Evolutionary conservation across 2,888 invertebrate genomes (phyloP), one percentile per base, ranked within the genome.

Genomic region (Tetropium fuscum): DNA sequence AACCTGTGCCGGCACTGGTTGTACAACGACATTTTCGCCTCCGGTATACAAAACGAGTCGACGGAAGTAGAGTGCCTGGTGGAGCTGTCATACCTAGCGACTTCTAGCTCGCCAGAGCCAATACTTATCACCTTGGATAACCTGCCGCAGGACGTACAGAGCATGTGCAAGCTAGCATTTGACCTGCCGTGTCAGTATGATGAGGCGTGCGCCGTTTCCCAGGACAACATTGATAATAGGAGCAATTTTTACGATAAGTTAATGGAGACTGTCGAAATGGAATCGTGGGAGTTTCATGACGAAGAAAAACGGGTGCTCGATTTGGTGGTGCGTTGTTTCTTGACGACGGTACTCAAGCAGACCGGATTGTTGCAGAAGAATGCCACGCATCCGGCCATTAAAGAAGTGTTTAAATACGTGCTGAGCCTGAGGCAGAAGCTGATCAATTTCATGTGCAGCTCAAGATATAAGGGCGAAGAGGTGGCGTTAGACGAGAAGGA

Each of bases 221-320:
- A 68, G 18, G 68, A 70, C 8, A 55, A 70, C 11, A 51, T 53
- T 3, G 64, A 70, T 11, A 58, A 65, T n/a, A 66, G 66, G 6
- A 66, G 70, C 16, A 70, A 71, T 41, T 73, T 81, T 44, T 83
- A 82, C 55, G 77, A 75, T 19, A 75, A 78, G 45, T 76, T 84
- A 74, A 74, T 82, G 61, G 81, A 83, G 56, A 75, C 78, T 45
- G 78, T 78, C 2, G 80, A 80, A 56, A 71, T 78, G 11, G 81
- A 83, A 74, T 82, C 84, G 49, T 85, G 85, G 83, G 85, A 85
- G 63, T 83, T 84, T 1, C 81, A 82, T 69, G 84, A 84, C 55
- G 74, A 82, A 4, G 76, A 77, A 27, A 80, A 79, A 51, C 81
- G 83, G 53, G 70, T 84, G 22, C 72, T 87, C 22, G 85, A 85